A percentile compares a stretch with the other conserved stretches of the same genome.
These are phyloP conservation scores for Panagrolaimus sp. DNA, from an alignment of 1,140 invertebrate genomes.

Conservation along the genomic window DNA sequence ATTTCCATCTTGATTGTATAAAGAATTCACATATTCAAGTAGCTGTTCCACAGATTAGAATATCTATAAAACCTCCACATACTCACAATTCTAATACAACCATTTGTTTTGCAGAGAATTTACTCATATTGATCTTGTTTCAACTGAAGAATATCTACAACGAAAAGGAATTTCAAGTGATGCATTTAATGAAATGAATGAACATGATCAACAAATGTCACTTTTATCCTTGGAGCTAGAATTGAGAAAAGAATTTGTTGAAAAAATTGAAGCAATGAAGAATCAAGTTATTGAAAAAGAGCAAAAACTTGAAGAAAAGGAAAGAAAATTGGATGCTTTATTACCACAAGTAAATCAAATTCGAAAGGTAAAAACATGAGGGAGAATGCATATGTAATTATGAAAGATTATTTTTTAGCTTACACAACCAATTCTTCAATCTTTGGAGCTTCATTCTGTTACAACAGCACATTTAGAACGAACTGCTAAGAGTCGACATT, in stretches of 20 bases:
- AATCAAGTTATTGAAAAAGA: neutral
- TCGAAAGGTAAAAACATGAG: neutral
- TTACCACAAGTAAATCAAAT: neutral
- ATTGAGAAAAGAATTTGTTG: neutral
- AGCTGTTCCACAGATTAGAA: no score
- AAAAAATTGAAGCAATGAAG: neutral
- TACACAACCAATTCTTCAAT: neutral
- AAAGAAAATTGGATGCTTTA: neutral
- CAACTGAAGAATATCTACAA: neutral
- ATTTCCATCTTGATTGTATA: no score
- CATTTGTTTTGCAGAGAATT: constrained; percentile 4
- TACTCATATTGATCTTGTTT: neutral
- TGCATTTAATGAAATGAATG: neutral
- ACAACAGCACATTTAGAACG: neutral
- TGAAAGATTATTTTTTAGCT: no score
- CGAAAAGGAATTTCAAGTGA: neutral
- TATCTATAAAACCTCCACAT: no score
- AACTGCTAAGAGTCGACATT: neutral
- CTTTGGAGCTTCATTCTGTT: neutral
- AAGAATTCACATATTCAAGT: no score
- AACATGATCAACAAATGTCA: neutral
- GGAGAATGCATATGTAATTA: neutral
- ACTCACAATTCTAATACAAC: no score
- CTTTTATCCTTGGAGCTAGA: neutral
- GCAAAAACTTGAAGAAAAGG: neutral